Conservation (phyloP, 35 echinoderm and acorn worm genomes). For the Lytechinus variegatus region DNA sequence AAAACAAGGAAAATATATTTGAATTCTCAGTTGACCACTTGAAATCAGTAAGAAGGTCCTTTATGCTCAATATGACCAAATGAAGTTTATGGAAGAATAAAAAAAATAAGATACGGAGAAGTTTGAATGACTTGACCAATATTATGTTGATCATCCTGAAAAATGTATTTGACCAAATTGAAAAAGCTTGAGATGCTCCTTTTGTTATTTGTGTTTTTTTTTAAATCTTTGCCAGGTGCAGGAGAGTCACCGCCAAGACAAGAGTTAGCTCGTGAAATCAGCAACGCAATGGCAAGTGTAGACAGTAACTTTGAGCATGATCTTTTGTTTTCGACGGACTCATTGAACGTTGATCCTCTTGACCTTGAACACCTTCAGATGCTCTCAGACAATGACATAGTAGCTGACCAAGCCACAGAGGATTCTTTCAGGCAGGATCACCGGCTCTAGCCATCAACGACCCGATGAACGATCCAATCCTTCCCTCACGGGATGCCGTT, state of each 20-base stretch:
- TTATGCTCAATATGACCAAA: too few species aligned
- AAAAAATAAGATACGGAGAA: too few species aligned
- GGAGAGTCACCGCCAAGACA: constrained; percentile 85
- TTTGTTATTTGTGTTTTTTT: constrained; percentile 32
- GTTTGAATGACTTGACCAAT: too few species aligned
- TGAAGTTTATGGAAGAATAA: too few species aligned
- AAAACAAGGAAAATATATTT: too few species aligned
- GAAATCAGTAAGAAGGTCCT: too few species aligned
- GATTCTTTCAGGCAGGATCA: constrained; percentile 92
- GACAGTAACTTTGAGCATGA: constrained; percentile 61
- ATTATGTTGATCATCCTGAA: too few species aligned
- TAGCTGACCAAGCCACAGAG: constrained; percentile 93
- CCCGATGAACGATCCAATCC: background rate
- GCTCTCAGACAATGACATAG: constrained; percentile 89
- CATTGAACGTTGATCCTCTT: constrained; percentile 84
- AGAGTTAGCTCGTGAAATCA: constrained; percentile 92
- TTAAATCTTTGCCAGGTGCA: constrained; percentile 62
- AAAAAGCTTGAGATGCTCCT: background rate
- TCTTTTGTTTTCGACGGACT: constrained; percentile 67
- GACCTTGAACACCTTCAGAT: constrained; percentile 88
- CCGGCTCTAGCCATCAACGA: constrained; percentile 17
- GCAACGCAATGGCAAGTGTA: constrained; percentile 85
- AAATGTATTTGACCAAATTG: too few species aligned
- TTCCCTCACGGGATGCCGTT: background rate
- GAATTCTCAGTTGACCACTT: too few species aligned